Conservation (phyloP, 2,797 vertebrate genomes). For the Sebastes jordani region DNA sequence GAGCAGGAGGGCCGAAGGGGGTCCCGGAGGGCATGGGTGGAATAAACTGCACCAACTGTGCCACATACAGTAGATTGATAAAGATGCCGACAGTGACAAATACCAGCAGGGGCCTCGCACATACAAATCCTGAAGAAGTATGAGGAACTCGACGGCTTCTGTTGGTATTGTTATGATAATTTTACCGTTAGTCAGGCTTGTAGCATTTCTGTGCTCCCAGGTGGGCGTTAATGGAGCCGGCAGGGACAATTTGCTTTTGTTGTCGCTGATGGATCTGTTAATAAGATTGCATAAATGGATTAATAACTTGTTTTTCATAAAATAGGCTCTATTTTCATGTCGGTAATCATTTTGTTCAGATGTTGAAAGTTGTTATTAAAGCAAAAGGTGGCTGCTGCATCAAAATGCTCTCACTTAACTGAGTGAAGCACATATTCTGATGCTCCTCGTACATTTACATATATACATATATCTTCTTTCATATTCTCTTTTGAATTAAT, state of each 20-base stretch:
- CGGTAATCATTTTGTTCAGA: constrained; percentile 20
- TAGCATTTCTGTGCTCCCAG: constrained; percentile 14
- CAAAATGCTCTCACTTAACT: neutral
- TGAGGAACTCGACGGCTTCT: constrained; percentile 4
- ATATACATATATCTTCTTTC: neutral
- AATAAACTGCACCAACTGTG: neutral
- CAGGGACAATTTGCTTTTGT: constrained; percentile 45
- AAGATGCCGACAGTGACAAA: constrained; percentile 14
- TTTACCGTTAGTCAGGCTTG: constrained; percentile 24
- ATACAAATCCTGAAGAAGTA: constrained; percentile 20
- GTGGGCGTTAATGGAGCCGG: constrained; percentile 60
- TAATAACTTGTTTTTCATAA: constrained; percentile 30
- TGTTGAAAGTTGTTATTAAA: neutral
- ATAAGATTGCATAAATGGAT: constrained; percentile 45
- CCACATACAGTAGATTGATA: constrained; percentile 10
- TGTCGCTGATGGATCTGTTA: constrained; percentile 49
- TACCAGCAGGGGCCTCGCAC: neutral
- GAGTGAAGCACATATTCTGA: neutral
- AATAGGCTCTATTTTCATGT: constrained; percentile 9
- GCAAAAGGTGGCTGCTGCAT: neutral
- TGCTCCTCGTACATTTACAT: neutral
- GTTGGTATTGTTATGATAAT: constrained; percentile 54
- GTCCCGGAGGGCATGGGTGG: neutral
- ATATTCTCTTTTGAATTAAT: neutral
- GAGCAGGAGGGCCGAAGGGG: neutral